Base-by-base conservation (phyloP, 2,113 vertebrate genomes). In the Morone chrysops region DNA sequence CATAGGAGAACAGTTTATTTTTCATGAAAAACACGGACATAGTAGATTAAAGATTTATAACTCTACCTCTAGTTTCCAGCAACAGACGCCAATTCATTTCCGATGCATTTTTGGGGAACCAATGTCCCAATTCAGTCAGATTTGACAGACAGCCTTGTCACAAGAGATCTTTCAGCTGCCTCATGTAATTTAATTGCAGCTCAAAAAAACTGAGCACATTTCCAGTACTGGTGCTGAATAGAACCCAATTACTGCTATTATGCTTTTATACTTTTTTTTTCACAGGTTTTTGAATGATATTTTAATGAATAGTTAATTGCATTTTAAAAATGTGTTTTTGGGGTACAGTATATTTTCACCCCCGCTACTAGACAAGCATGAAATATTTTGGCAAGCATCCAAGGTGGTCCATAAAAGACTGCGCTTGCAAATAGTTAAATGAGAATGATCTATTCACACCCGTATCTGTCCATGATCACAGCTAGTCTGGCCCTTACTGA, bases 111-210 rank as follows among this genome's bases (percentile, higher is more conserved):
- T 43, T 57, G 43, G 20, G 47, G 38, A 78, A 31, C 62, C 11
- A 20, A 56, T 82, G 79, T 83, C 90, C 88, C 77, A 85, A 12
- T 89, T 92, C 78, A 84, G 75, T 89, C 88, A 87, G 8, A 70
- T 81, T 73, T 91, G 87, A 89, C 70, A 40, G 85, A 86, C 82
- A 82, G 77, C 3, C 56, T 72, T 73, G 66, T 91, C 77, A 82
- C 74, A 45, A 41, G 79, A 74, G 74, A 86, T 88, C 65, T 67
- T 70, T 75, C 67, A 51, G 62, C 75, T 62, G 70, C 73, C 74
- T 66, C 7, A 51, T 80, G 76, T 81, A 63, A 83, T 82, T 82
- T 78, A 84, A 77, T 74, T 81, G 79, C 74, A 69, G 59, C 78
- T 81, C 25, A 22, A 71, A 86, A 81, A 85, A 72, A 11, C 53